These are phyloP conservation scores for Lumbricus terrestris DNA, from an alignment of 2,888 invertebrate species.

Conservation along the genomic window DNA sequence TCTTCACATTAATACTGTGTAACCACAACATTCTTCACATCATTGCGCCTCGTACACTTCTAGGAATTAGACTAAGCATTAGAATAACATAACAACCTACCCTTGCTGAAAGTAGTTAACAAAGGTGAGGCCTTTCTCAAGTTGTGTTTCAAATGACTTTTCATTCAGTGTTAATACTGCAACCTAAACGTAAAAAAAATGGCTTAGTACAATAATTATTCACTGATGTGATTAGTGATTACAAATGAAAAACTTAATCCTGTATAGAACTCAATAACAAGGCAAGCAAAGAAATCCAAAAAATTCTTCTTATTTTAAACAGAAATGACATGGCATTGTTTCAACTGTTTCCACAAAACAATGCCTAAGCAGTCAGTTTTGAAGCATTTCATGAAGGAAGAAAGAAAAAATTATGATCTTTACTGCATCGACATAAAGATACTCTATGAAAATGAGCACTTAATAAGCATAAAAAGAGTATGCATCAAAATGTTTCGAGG, in stretches of 20 bases:
- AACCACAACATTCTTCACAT: neutral
- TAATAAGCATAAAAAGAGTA: neutral
- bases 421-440: neutral
- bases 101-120: slow-evolving; percentile 16
- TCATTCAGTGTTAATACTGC: neutral
- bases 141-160: slow-evolving; percentile 5
- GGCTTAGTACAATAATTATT: neutral
- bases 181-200: neutral
- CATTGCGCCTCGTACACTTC: neutral
- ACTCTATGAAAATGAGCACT: neutral
- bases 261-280: neutral
- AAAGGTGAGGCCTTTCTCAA: slow-evolving; percentile 21
- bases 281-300: neutral
- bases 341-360: neutral
- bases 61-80: neutral
- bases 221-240: neutral
- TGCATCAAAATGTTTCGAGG: neutral
- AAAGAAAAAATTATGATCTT: neutral
- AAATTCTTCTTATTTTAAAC: neutral
- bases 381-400: too few relatives aligned
- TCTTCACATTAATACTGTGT: neutral
- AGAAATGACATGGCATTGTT: neutral
- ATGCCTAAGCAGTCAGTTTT: neutral
- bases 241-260: neutral
- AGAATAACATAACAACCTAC: slow-evolving; percentile 15